A percentile compares a stretch with the other conserved stretches of the same genome.
These are phyloP conservation scores for Neodiprion lecontei DNA, from an alignment of 1,140 invertebrate genomes.

Conservation along the genomic window DNA sequence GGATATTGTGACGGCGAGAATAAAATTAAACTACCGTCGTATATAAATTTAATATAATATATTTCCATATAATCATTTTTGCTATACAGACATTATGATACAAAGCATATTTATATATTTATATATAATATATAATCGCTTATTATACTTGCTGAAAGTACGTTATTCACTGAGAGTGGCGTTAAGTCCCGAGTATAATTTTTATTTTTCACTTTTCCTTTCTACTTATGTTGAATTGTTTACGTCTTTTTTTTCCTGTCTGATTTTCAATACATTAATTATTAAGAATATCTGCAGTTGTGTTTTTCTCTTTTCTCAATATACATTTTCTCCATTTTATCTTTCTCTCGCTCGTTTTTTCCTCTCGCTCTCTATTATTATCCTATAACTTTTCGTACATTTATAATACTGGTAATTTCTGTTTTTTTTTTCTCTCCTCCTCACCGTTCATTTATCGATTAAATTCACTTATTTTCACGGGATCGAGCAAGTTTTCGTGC, in stretches of 20 bases:
- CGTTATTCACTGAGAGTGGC: background rate
- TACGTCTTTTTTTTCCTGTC: constrained; percentile 14
- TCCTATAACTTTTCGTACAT: constrained; percentile 21
- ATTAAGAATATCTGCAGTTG: too few species aligned
- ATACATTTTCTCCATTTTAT: constrained; percentile 11
- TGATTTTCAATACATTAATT: background rate
- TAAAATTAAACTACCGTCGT: constrained; percentile 7
- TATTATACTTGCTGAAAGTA: background rate
- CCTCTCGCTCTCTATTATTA: background rate
- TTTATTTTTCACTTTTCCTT: too few species aligned
- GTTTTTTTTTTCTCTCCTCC: background rate
- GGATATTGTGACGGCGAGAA: constrained; percentile 10
- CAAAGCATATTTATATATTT: constrained; percentile 56
- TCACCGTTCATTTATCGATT: background rate
- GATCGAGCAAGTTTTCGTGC: background rate
- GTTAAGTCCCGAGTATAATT: too few species aligned
- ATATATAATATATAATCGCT: background rate
- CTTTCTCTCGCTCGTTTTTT: constrained; percentile 4
- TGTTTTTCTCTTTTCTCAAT: background rate
- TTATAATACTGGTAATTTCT: constrained; percentile 16
- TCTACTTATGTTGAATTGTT: too few species aligned
- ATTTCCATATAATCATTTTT: constrained; percentile 64
- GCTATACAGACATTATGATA: constrained; percentile 64
- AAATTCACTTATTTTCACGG: background rate
- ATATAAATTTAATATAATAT: constrained; percentile 63